Base-by-base conservation (phyloP, 2,888 invertebrate genomes). In the Pemphredon lugubris region DNA sequence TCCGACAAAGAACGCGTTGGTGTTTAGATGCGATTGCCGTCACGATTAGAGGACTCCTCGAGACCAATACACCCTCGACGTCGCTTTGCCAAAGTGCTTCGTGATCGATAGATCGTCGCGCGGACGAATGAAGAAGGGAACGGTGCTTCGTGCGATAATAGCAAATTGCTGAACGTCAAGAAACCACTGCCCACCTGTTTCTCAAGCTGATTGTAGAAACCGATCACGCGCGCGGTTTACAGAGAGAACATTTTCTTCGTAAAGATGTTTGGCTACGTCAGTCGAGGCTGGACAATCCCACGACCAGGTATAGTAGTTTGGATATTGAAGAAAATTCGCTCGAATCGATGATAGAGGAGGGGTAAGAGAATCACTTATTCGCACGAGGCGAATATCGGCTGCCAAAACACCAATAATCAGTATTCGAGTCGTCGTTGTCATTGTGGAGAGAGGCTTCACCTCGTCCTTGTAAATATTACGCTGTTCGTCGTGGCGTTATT, bases 361-460 rank as follows among this genome's bases (percentile, higher is more conserved):
- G 26, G 26, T 26, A 26, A 7, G 7, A 26, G 26, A 26, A 26
- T n/a, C n/a, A 26, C 7, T 26, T 26, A 26, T 26, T 26, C 26
- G 26, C 26, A 26, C 26, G 39, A 48, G 61, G 50, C 54, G 67
- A 70, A 60, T 54, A 68, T 66, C 71, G 71, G 71, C 78, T 74
- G 77, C 81, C 81, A 81, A 81, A 81, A 70, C 67, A 70, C 69
- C 77, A 77, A 63, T 80, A 73, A 77, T 65, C 76, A 77, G 80
- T 77, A 79, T 69, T 67, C 45, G 44, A 50, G 48, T 71, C 61
- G 57, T 66, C 59, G 53, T 60, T 37, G 47, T 44, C 65, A 30
- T 50, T 61, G 39, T n/a, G 7, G 7, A 44, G 51, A 23, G 50
- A 45, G 39, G 51, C n/a, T 32, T 23, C 37, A 57, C 37, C 30